Evolutionary conservation across 2,888 invertebrate genomes (phyloP).

Genomic region (Aspidiotus destructor): DNA sequence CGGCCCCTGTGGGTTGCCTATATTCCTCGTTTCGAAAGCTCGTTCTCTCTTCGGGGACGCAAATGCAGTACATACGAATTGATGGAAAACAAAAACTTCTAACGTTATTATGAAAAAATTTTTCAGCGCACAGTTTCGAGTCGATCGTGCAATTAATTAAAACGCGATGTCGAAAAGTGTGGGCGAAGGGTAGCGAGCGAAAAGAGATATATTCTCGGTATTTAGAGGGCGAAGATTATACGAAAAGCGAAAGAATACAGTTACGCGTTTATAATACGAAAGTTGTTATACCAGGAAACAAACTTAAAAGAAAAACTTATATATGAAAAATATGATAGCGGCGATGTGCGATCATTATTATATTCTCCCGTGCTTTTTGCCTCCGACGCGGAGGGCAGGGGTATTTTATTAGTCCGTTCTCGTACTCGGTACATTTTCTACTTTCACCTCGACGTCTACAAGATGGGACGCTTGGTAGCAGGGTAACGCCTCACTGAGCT

Average conservation of each 20-base stretch:
- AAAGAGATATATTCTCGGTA: not conserved
- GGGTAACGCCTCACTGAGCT: constrained; percentile 23
- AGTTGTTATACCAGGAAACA: constrained; percentile 28
- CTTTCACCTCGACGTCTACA: constrained; percentile 25
- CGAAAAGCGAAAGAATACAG: constrained; percentile 19
- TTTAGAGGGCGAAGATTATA: not conserved
- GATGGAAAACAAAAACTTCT: not conserved
- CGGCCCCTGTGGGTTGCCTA: constrained; percentile 30
- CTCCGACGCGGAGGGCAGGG: constrained; percentile 8
- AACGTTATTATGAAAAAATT: too few relatives aligned
- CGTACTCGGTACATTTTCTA: constrained; percentile 20
- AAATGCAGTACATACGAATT: not conserved
- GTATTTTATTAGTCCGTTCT: constrained; percentile 30
- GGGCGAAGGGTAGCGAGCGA: constrained; percentile 5
- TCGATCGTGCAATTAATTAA: constrained; percentile 29
- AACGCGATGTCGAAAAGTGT: not conserved
- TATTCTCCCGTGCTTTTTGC: constrained; percentile 23
- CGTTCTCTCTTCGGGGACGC: not conserved
- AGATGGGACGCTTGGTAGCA: not conserved
- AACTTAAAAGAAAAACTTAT: constrained; percentile 21
- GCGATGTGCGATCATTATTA: constrained; percentile 30
- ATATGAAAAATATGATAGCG: constrained; percentile 31
- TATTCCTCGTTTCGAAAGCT: constrained; percentile 15
- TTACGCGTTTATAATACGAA: constrained; percentile 31
- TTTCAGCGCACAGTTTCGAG: not conserved